A percentile compares a stretch with the other conserved stretches of the same genome.
Conservation (phyloP, 2,797 vertebrate species). For the Semotilus atromaculatus region DNA sequence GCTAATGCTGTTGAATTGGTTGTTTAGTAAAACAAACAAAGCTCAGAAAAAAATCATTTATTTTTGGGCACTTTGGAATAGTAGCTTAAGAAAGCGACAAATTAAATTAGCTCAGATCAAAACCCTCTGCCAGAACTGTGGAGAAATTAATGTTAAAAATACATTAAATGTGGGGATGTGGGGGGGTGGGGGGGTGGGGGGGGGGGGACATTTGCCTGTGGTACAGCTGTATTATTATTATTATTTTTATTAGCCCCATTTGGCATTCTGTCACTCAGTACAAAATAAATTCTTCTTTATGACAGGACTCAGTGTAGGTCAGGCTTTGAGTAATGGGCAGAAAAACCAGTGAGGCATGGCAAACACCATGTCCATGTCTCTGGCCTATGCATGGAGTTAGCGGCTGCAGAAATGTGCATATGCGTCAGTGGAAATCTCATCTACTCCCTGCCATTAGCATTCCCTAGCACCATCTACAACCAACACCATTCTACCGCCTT, state of each 20-base stretch:
- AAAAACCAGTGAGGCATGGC: conserved; percentile 32
- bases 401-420: conserved; percentile 35
- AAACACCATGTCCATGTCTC: conserved; percentile 38
- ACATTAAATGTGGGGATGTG: background rate
- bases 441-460: conserved; percentile 10
- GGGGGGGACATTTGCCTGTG: too few species aligned
- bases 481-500: conserved; percentile 23
- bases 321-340: conserved; percentile 31
- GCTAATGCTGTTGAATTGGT: background rate
- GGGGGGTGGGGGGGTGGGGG: too few species aligned
- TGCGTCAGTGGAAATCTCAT: conserved; percentile 38
- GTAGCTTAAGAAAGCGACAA: background rate
- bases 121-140: background rate
- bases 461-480: background rate
- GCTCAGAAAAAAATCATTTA: background rate
- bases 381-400: conserved; percentile 29
- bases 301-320: conserved; percentile 57
- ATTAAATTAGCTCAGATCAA: background rate
- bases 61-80: background rate
- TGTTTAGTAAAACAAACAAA: background rate
- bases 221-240: conserved; percentile 48
- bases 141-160: background rate
- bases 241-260: conserved; percentile 70
- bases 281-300: conserved; percentile 44
- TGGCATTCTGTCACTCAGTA: conserved; percentile 72